Conservation (phyloP, 2,888 invertebrate genomes). For the Phalera bucephala region DNA sequence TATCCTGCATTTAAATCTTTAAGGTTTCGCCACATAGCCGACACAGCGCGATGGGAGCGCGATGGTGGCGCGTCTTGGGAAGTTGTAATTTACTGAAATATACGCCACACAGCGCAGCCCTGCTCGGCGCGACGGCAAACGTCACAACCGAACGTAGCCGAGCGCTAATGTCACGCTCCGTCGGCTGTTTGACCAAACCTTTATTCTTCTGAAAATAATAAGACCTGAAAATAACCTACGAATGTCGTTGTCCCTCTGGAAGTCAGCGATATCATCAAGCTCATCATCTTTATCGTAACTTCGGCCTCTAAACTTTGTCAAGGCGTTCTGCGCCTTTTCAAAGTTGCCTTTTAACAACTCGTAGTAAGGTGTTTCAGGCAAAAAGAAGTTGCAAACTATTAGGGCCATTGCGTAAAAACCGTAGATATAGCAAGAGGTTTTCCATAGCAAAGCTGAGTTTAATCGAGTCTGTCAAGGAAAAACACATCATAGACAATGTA, state of each 20-base stretch:
- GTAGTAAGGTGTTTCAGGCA: constrained; percentile 61
- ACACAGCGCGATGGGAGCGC: too few species aligned
- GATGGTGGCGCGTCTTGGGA: too few species aligned
- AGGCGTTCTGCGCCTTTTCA: constrained; percentile 23
- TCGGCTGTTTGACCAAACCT: too few species aligned
- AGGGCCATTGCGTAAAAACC: constrained; percentile 29
- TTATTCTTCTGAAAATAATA: too few species aligned
- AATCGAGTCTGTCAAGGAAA: constrained; percentile 42
- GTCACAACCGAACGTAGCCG: too few species aligned
- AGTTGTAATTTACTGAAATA: too few species aligned
- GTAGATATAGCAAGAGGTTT: constrained; percentile 35
- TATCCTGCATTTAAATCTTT: too few species aligned
- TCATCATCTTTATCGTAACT: constrained; percentile 44
- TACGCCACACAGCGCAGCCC: too few species aligned
- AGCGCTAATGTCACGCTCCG: too few species aligned
- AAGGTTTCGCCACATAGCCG: too few species aligned
- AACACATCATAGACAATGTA: too few species aligned
- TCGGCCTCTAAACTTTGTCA: constrained; percentile 43
- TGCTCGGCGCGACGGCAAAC: too few species aligned
- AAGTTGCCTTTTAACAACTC: constrained; percentile 35
- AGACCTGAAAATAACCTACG: constrained; percentile 44
- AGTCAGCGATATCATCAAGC: constrained; percentile 47
- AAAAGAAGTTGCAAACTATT: constrained; percentile 29
- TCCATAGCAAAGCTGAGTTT: constrained; percentile 45
- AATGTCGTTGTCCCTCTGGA: constrained; percentile 51